Evolutionary conservation across 2,888 invertebrate species (phyloP).

Genomic region (Acleris cristana): DNA sequence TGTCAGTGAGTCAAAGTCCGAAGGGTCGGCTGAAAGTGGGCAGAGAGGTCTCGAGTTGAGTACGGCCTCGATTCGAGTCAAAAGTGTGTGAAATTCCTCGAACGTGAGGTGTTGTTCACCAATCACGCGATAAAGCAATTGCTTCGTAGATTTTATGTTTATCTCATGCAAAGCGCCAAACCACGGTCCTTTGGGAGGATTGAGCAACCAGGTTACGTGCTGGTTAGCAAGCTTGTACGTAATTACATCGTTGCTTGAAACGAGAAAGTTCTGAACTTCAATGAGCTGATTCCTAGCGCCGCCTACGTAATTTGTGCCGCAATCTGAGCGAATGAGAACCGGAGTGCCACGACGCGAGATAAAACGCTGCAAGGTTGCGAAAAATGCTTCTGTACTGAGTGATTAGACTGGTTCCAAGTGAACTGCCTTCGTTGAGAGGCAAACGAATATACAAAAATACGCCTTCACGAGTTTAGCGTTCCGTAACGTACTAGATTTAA

Average conservation of each 20-base stretch:
- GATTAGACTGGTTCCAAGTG: neutral
- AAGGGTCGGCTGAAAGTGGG: neutral
- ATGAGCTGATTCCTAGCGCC: neutral
- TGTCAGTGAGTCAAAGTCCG: neutral
- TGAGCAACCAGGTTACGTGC: constrained; percentile 2
- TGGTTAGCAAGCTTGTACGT: constrained; percentile 14
- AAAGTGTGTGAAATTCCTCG: neutral
- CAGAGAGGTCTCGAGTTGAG: neutral
- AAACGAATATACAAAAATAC: constrained; percentile 8
- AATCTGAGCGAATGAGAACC: neutral
- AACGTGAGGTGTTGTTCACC: neutral
- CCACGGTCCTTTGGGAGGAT: neutral
- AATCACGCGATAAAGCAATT: neutral
- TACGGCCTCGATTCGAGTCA: neutral
- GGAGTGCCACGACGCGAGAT: constrained; percentile 4
- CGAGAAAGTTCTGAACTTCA: neutral
- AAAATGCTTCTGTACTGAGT: neutral
- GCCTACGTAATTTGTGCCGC: constrained; percentile 6
- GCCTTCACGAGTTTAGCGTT: constrained; percentile 1
- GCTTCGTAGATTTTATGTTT: neutral
- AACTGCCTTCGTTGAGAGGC: constrained; percentile 7
- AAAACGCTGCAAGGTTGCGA: constrained; percentile 6
- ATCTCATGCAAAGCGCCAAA: neutral
- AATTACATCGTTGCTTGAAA: neutral
- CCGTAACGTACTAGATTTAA: neutral